These are phyloP conservation scores for Poeciliopsis retropinna DNA, from an alignment of 2,113 vertebrate species.

Conservation along the genomic window DNA sequence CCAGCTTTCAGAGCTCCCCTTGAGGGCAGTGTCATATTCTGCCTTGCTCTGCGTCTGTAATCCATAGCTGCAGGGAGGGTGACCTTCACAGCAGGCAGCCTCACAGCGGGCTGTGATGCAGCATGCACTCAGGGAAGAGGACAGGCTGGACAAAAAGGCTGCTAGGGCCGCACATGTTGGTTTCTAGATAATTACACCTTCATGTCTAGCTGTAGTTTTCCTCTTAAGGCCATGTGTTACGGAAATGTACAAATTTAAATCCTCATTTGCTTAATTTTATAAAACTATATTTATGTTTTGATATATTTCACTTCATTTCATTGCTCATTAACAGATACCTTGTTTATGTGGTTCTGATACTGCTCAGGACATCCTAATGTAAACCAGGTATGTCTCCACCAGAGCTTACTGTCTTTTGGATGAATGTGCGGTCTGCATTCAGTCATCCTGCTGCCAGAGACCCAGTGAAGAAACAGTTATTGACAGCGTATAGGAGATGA, in stretches of 20 bases:
- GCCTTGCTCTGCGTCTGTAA: slow-evolving; percentile 79
- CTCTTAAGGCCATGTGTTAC: slow-evolving; percentile 4
- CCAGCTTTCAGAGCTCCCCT: slow-evolving; percentile 58
- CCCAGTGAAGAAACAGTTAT: slow-evolving; percentile 51
- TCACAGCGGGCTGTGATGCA: slow-evolving; percentile 62
- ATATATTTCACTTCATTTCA: no score
- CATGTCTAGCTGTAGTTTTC: slow-evolving; percentile 16
- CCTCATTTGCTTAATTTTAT: neutral
- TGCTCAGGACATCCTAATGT: neutral
- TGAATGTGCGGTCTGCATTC: slow-evolving; percentile 18
- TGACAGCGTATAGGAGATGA: slow-evolving; percentile 65
- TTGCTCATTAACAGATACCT: neutral
- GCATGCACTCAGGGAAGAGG: slow-evolving; percentile 47
- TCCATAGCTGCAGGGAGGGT: slow-evolving; percentile 80
- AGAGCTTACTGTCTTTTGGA: neutral
- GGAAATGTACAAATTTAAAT: slow-evolving; percentile 19
- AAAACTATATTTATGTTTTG: neutral
- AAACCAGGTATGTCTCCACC: neutral
- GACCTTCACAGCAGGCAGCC: slow-evolving; percentile 80
- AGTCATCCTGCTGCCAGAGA: slow-evolving; percentile 13
- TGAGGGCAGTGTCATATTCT: slow-evolving; percentile 79
- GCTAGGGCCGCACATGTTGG: slow-evolving; percentile 41
- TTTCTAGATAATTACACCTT: slow-evolving; percentile 51
- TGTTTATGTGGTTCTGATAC: neutral
- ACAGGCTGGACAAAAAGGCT: slow-evolving; percentile 46